Evolutionary conservation across 2,113 vertebrate species (phyloP), one percentile per base, ranked within the genome.

Genomic region (Semicossyphus pulcher): DNA sequence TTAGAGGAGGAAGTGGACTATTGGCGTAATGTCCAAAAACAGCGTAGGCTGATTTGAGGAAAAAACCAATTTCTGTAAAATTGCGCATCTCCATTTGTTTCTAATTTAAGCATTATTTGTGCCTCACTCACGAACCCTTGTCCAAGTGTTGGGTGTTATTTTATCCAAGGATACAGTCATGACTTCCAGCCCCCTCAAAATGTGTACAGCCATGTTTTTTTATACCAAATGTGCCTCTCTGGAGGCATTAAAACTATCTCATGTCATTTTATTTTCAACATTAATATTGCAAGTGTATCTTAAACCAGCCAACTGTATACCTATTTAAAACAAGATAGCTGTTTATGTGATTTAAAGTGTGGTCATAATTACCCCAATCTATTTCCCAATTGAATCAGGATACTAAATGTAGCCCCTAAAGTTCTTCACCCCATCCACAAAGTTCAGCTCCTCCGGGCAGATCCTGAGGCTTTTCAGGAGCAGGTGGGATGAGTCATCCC

Each of bases 401-500:
- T n/a, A 3, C 18, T 44, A 20, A n/a, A 37, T 6, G 21, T 26
- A 2, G 31, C 14, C 29, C 14, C 8, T n/a, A 7, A 57, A 8
- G 16, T 41, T 41, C 20, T 18, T 10, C 10, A 21, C 4, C 29
- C 36, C 16, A 16, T 20, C 26, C 39, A 26, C 36, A 10, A 32
- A 15, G 29, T 47, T 23, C 15, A 44, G 36, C 49, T 49, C 34
- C 45, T 60, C 23, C 7, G 1, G 1, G 21, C 44, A 29, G 34
- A 48, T 45, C 47, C 39, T 0, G n/a, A 64, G 37, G 49, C 42
- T n/a, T 58, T 37, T 8, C 28, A 14, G 20, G 8, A 47, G 51
- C 39, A 72, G 52, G 20, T 48, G n/a, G 34, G 41, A 72, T 36
- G 20, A 45, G n/a, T 65, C 18, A 65, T 51, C 58, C 25, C 67